Evolutionary conservation across 2,113 vertebrate genomes (phyloP).

Genomic region (Apaloderma vittatum): DNA sequence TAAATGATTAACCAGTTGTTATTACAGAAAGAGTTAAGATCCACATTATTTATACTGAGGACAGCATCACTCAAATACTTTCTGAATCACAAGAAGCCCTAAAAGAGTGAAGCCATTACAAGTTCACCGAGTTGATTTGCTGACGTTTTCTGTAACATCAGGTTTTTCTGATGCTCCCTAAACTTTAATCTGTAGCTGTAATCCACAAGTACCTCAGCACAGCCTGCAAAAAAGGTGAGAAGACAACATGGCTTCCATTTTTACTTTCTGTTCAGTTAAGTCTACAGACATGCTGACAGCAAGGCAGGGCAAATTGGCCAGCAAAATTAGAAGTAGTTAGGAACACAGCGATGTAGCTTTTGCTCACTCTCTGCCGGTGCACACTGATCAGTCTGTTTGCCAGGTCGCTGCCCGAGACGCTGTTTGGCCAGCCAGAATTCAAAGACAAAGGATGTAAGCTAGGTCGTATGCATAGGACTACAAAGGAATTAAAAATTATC

Average conservation of each 20-base stretch:
- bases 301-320: neutral
- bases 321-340: neutral
- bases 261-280: neutral
- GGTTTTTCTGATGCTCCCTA: neutral
- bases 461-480: neutral
- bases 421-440: neutral
- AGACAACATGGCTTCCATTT: neutral
- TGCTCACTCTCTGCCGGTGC: neutral
- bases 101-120: neutral
- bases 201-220: neutral
- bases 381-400: neutral
- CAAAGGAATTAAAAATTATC: neutral
- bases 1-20: neutral
- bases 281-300: neutral
- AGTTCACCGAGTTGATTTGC: neutral
- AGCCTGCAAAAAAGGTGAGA: neutral
- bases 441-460: neutral
- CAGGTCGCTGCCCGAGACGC: neutral
- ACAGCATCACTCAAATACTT: neutral
- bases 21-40: neutral
- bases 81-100: neutral
- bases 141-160: neutral
- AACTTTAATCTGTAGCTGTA: neutral
- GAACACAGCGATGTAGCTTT: neutral
- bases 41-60: neutral